These are phyloP conservation scores for Cyanistes caeruleus DNA, from an alignment of 2,113 vertebrate genomes.

Conservation along the genomic window DNA sequence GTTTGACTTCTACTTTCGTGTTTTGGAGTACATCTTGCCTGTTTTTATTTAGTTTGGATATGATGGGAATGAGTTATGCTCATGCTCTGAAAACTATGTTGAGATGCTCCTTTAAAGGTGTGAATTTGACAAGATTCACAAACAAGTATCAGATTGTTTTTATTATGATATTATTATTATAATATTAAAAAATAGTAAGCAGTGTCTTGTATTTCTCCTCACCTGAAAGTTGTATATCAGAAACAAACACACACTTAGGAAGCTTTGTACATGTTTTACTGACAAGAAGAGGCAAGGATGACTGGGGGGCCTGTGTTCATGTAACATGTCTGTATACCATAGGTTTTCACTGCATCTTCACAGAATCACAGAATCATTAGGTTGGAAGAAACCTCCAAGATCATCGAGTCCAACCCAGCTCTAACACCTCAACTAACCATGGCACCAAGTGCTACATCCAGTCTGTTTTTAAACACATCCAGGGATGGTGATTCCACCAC, in stretches of 20 bases:
- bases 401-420: too few relatives aligned
- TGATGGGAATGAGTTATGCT: not conserved
- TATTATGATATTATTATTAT: too few relatives aligned
- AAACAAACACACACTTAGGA: not conserved
- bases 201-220: not conserved
- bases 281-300: not conserved
- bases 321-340: accelerated
- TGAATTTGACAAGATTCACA: not conserved
- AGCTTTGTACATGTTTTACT: not conserved
- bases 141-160: not conserved
- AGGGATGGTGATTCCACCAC: too few relatives aligned
- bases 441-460: too few relatives aligned
- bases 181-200: not conserved
- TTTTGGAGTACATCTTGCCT: not conserved
- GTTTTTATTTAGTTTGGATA: not conserved
- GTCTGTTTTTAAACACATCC: too few relatives aligned
- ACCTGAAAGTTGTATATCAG: not conserved
- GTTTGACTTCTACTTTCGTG: not conserved
- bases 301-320: not conserved
- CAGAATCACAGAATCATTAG: too few relatives aligned
- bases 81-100: not conserved
- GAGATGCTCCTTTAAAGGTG: not conserved
- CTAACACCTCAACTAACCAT: too few relatives aligned
- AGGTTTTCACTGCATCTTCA: not conserved
- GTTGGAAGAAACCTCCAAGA: too few relatives aligned